Evolutionary conservation across 2,888 invertebrate genomes (phyloP).

Genomic region (Vannuccia rotundouncinata): DNA sequence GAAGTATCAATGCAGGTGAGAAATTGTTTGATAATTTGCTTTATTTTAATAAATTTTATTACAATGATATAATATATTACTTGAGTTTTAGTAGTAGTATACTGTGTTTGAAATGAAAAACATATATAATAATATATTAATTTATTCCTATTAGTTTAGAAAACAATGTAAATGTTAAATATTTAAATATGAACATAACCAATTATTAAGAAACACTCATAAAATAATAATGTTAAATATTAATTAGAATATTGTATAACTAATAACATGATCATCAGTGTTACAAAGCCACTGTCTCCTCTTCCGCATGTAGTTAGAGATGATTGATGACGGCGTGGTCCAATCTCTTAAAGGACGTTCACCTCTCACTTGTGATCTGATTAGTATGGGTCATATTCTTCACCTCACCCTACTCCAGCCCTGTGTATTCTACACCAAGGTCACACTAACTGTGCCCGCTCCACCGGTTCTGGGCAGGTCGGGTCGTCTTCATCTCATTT

Average conservation of each 20-base stretch:
- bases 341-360: slow-evolving; percentile 39
- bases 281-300: too few species aligned
- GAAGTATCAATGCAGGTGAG: slow-evolving; percentile 49
- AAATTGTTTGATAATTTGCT: not conserved
- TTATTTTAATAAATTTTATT: not conserved
- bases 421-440: slow-evolving; percentile 41
- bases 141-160: too few species aligned
- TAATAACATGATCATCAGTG: too few species aligned
- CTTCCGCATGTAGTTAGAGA: too few species aligned
- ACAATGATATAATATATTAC: not conserved
- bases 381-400: slow-evolving; percentile 48
- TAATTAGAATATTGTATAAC: too few species aligned
- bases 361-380: slow-evolving; percentile 44
- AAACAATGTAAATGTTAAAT: too few species aligned
- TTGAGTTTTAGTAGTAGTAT: not conserved
- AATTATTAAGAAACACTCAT: too few species aligned
- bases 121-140: too few species aligned
- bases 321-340: slow-evolving; percentile 40
- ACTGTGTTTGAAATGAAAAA: too few species aligned
- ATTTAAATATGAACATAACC: too few species aligned
- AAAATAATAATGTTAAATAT: too few species aligned
- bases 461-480: slow-evolving; percentile 43
- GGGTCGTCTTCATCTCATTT: slow-evolving; percentile 47
- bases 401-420: slow-evolving; percentile 40
- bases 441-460: slow-evolving; percentile 48